Evolutionary conservation across 2,797 vertebrate genomes (phyloP).

Genomic region (Cirrhinus molitorella): DNA sequence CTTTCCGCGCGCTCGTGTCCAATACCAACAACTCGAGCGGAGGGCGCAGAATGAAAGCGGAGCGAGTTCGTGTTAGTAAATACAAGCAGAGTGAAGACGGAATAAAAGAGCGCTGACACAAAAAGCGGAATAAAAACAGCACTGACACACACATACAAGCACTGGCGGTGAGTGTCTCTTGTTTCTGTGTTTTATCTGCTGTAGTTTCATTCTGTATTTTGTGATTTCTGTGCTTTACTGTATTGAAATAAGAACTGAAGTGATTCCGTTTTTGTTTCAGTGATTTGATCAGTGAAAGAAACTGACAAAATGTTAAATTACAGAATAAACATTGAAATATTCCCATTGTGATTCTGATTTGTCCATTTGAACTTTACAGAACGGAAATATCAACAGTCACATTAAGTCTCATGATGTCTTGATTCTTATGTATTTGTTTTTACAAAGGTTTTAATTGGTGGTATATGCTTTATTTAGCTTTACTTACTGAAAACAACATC

Average conservation of each 20-base stretch:
- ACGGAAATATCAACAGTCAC: background rate
- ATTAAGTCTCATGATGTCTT: background rate
- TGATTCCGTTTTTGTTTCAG: background rate
- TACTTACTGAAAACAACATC: background rate
- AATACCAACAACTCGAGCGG: slow-evolving; percentile 49
- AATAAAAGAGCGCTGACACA: slow-evolving; percentile 7
- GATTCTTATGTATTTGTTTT: background rate
- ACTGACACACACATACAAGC: slow-evolving; percentile 34
- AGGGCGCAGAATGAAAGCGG: slow-evolving; percentile 41
- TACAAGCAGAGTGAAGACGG: slow-evolving; percentile 42
- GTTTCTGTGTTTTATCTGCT: slow-evolving; percentile 4
- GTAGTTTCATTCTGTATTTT: background rate
- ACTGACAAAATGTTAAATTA: background rate
- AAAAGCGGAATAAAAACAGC: slow-evolving; percentile 38
- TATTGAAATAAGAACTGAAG: background rate
- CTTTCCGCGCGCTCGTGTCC: slow-evolving; percentile 37
- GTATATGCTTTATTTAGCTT: background rate
- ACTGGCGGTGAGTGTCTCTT: slow-evolving; percentile 40
- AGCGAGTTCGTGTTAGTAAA: slow-evolving; percentile 47
- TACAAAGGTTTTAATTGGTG: background rate
- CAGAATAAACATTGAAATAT: background rate
- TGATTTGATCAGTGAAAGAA: slow-evolving; percentile 6
- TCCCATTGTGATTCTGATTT: background rate
- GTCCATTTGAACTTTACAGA: background rate
- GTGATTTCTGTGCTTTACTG: background rate